phyloP scores from a whole-genome alignment of 2,888 invertebrate genomes.

The Germaria angustata region DNA sequence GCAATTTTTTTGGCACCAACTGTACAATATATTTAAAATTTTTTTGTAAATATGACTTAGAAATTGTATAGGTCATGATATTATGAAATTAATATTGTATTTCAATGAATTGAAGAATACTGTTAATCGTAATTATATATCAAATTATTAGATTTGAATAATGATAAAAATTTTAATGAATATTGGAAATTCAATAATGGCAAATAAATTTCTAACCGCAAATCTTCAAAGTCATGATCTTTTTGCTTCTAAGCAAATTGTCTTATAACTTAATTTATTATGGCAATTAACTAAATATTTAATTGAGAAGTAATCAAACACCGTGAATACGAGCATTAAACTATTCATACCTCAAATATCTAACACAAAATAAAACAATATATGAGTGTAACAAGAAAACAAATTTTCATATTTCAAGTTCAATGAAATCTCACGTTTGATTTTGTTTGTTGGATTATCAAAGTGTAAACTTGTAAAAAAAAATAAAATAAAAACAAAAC shows the following conservation, averaged over 20 bases:
- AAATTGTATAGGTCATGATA: slow-evolving; percentile 29
- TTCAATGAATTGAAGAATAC: slow-evolving; percentile 12
- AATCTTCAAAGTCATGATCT: slow-evolving; percentile 33
- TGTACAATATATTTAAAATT: too few species aligned
- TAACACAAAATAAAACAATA: slow-evolving; percentile 30
- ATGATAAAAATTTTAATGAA: neutral
- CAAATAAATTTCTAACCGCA: slow-evolving; percentile 35
- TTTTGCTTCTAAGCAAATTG: slow-evolving; percentile 1
- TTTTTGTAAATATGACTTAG: too few species aligned
- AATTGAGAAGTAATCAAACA: neutral
- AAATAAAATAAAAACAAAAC: neutral
- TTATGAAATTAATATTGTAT: neutral
- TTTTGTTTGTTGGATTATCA: slow-evolving; percentile 28
- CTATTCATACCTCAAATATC: neutral
- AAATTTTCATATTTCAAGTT: slow-evolving; percentile 61
- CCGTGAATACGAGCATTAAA: neutral
- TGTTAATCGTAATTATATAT: neutral
- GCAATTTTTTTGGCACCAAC: too few species aligned
- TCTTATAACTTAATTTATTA: slow-evolving; percentile 47
- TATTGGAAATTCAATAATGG: slow-evolving; percentile 18
- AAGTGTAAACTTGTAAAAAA: slow-evolving; percentile 32
- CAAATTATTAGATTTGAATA: neutral
- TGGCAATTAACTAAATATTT: slow-evolving; percentile 1
- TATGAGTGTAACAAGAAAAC: slow-evolving; percentile 17
- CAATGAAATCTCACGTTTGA: slow-evolving; percentile 65